Evolutionary conservation across 2,113 vertebrate genomes (phyloP).

Genomic region (Propithecus coquereli): DNA sequence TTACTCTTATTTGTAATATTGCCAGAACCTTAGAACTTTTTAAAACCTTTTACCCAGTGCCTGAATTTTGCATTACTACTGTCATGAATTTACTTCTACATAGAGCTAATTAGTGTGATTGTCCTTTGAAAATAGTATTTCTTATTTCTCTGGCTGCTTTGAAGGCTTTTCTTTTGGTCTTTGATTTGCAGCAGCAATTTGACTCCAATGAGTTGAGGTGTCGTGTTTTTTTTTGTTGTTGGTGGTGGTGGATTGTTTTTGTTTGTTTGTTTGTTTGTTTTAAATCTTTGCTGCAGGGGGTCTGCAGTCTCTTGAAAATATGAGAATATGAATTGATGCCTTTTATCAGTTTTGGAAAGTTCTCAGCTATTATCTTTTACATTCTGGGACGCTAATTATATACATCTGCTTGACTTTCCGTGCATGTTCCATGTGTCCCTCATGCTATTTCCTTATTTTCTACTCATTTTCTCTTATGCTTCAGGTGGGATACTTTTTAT

Average conservation of each 20-base stretch:
- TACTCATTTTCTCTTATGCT: background rate
- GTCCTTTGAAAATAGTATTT: background rate
- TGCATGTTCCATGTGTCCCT: background rate
- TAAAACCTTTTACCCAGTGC: background rate
- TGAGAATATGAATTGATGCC: background rate
- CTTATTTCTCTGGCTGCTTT: background rate
- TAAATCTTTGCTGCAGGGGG: background rate
- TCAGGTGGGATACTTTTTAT: background rate
- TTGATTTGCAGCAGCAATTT: background rate
- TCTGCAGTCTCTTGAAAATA: background rate
- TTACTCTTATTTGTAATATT: background rate
- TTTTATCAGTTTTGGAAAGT: background rate
- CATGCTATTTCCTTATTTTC: background rate
- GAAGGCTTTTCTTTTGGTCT: background rate
- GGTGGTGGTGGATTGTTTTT: no score
- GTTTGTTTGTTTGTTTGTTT: background rate
- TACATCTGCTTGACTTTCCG: background rate
- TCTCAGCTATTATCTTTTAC: background rate
- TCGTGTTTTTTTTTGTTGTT: no score
- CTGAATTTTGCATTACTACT: background rate
- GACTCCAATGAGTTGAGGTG: background rate
- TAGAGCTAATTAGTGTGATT: background rate
- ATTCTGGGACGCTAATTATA: background rate
- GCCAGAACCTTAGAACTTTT: background rate
- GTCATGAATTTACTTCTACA: background rate